Evolutionary conservation across 2,113 vertebrate species (phyloP), one percentile per base, ranked within the genome.

Genomic region (Cariama cristata): DNA sequence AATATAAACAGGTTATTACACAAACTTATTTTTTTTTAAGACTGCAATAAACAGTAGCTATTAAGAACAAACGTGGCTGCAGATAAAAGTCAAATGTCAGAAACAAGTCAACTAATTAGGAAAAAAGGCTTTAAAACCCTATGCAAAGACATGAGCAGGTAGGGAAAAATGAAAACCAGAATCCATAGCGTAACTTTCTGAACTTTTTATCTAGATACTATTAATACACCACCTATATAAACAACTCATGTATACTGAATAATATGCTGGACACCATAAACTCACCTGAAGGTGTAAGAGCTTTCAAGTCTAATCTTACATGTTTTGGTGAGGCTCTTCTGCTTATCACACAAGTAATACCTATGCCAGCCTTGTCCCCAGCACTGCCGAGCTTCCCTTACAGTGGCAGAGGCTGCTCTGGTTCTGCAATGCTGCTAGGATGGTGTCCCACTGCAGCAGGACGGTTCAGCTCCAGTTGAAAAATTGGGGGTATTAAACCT

Each of bases 401-500:
- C 32, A 35, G 72, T 0, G 11, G 44, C 71, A 68, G 72, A 68
- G 45, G 63, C 63, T 12, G n/a, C 50, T 22, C 22, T 8, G 63
- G 24, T 1, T 20, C 47, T 9, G 42, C 44, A 30, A 56, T 7
- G 9, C 30, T 5, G 32, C 44, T 15, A 28, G 62, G n/a, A 24
- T 3, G 3, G 15, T 28, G 40, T n/a, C 19, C 74, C 6, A 4
- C 56, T 72, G 76, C 87, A 56, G 26, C 7, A 40, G 35, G 33
- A 45, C 18, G 0, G 10, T 5, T 24, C 45, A 33, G 50, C 33
- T 11, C 10, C 44, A 21, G 30, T 30, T 32, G 27, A 16, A 75
- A 52, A 27, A n/a, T 15, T 0, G 1, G 38, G 47, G 20, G 15
- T 26, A 62, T 32, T 5, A 42, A n/a, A 10, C 6, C 30, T n/a